Base-by-base conservation (phyloP, 2,888 invertebrate genomes). In the Xanthia togata region DNA sequence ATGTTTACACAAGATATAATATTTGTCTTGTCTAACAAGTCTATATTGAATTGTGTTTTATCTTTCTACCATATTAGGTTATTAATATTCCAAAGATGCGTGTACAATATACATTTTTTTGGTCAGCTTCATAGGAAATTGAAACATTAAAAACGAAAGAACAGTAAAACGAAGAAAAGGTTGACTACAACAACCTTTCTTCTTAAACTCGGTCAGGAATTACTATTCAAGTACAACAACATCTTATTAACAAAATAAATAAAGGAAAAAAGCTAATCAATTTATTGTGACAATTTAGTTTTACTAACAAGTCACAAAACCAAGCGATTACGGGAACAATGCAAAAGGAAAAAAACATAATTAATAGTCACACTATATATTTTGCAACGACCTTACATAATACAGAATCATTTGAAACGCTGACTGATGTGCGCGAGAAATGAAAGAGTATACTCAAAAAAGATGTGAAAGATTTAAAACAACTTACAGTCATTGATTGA, bases 301-400 rank as follows among this genome's bases (percentile, higher is more conserved):
- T 60, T 17, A 80, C 14, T 20, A n/a, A n/a, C 64, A 0, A 53
- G 14, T 11, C 41, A 79, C 41, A 57, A 47, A 74, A 35, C 41
- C 47, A 60, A 31, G 20, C 6, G 68, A 35, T 64, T 59, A 64
- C 14, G 31, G 53, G 64, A 69, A 64, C 44, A 55, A 82, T 47
- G 53, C 50, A 65, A 53, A 65, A 65, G 59, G 70, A 65, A 80
- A 79, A 73, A 69, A 44, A 1, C 35, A 0, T 9, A 68, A 57
- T 50, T 26, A 57, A 35, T 79, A 14, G 35, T 50, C 8, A 35
- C 23, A 17, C 2, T 14, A 38, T 31, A 4, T 44, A 59, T 63
- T 65, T 59, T 69, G 14, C n/a, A 53, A 60, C 9, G 1, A 59
- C 41, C n/a, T 55, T 53, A 59, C 2, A 12, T 55, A 62, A 20